Percentiles rank a stretch among this genome's conserved stretches.
phyloP scores from a whole-genome alignment of 2,113 vertebrate species.

The Silurus meridionalis region DNA sequence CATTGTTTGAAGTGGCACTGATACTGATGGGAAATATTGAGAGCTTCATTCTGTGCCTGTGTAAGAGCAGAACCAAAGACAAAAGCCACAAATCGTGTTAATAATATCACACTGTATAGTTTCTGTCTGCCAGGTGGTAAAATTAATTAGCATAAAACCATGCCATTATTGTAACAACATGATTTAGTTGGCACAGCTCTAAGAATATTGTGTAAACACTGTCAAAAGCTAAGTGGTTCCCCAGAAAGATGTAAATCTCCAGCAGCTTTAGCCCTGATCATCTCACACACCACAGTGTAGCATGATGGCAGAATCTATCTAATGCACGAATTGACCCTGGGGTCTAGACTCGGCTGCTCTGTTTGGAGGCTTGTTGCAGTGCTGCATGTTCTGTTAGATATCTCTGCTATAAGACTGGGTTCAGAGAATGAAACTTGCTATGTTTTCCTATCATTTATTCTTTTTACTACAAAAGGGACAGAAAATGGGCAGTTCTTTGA shows the following conservation, averaged over 20 bases:
- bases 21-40: not conserved
- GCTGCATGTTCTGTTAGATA: conserved; percentile 57
- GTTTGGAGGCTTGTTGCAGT: conserved; percentile 60
- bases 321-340: conserved; percentile 55
- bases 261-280: conserved; percentile 41
- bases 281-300: conserved; percentile 25
- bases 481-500: not conserved
- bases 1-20: conserved; percentile 1
- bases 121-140: conserved; percentile 37
- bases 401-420: conserved; percentile 44
- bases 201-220: conserved; percentile 39
- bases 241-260: conserved; percentile 42
- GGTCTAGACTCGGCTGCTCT: conserved; percentile 52
- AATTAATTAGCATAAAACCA: conserved; percentile 42
- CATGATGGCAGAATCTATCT: conserved; percentile 35
- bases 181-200: conserved; percentile 15
- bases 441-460: not conserved
- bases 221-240: conserved; percentile 11
- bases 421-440: conserved; percentile 48
- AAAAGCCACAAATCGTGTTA: conserved; percentile 6
- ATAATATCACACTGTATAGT: conserved; percentile 13
- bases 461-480: not conserved
- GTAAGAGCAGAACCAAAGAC: not conserved
- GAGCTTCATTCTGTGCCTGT: not conserved
- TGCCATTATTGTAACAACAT: conserved; percentile 24